phyloP scores from a whole-genome alignment of 2,888 invertebrate genomes.

The Ectemnius cavifrons region DNA sequence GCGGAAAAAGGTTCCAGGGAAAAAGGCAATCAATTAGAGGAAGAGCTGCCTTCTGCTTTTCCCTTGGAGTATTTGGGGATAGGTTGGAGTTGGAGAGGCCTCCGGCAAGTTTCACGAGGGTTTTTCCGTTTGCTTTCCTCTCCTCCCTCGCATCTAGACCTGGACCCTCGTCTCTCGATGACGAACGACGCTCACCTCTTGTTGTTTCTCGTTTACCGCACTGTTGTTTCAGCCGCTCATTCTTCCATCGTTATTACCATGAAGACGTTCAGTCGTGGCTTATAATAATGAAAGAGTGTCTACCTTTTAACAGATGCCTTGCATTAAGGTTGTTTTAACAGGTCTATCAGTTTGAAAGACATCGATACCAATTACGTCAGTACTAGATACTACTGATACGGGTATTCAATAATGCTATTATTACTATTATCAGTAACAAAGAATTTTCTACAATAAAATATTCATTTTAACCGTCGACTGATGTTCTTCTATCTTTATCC shows the following conservation, averaged over 20 bases:
- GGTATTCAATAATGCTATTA: too few relatives aligned
- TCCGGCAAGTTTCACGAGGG: slow-evolving; percentile 50
- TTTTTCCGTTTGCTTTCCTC: slow-evolving; percentile 63
- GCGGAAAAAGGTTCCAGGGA: slow-evolving; percentile 36
- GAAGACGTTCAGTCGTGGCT: too few relatives aligned
- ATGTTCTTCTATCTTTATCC: neutral
- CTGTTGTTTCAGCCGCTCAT: slow-evolving; percentile 60
- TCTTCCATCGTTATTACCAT: slow-evolving; percentile 30
- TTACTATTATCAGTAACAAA: too few relatives aligned
- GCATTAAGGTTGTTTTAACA: too few relatives aligned
- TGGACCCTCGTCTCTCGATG: slow-evolving; percentile 39
- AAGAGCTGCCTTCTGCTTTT: slow-evolving; percentile 36
- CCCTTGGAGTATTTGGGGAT: slow-evolving; percentile 67
- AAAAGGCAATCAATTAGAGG: slow-evolving; percentile 71
- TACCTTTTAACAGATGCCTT: too few relatives aligned
- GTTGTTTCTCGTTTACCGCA: slow-evolving; percentile 63
- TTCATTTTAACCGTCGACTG: neutral
- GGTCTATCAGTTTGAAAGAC: too few relatives aligned
- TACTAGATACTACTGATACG: too few relatives aligned
- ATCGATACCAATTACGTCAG: too few relatives aligned
- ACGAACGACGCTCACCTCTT: slow-evolving; percentile 25
- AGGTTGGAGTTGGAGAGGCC: slow-evolving; percentile 54
- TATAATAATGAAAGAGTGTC: neutral
- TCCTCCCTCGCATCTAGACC: slow-evolving; percentile 21
- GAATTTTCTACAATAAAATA: neutral